Percentiles rank a stretch among this genome's conserved stretches.
Conservation (phyloP, 1,140 invertebrate genomes). For the Drosophila miranda region DNA sequence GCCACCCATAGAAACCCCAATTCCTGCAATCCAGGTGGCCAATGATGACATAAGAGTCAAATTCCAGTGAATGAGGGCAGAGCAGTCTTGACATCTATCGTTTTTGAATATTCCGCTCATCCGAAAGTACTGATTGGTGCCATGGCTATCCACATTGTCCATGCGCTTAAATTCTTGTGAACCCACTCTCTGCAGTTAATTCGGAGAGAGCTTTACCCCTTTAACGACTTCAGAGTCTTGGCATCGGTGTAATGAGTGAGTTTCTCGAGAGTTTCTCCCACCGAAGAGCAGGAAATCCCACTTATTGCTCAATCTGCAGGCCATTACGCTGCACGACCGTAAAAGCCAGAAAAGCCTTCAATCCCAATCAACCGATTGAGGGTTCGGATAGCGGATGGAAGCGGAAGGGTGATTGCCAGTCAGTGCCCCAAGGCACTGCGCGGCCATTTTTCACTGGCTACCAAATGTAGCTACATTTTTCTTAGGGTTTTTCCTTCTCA, state of each 20-base stretch:
- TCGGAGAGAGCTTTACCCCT: background rate
- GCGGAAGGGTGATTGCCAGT: background rate
- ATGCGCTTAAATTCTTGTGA: too few relatives aligned
- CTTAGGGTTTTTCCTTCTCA: slow-evolving; percentile 38
- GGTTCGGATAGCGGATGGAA: slow-evolving; percentile 6
- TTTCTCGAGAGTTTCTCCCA: slow-evolving; percentile 19
- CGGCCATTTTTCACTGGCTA: slow-evolving; percentile 37
- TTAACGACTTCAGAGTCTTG: slow-evolving; percentile 2
- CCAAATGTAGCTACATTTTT: slow-evolving; percentile 42
- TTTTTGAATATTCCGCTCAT: too few relatives aligned
- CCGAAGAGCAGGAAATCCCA: slow-evolving; percentile 20
- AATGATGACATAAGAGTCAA: too few relatives aligned
- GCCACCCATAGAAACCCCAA: too few relatives aligned
- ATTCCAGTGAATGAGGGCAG: too few relatives aligned
- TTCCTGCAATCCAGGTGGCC: too few relatives aligned
- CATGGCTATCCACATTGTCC: too few relatives aligned
- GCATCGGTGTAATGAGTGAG: slow-evolving; percentile 29
- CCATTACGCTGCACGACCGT: slow-evolving; percentile 53
- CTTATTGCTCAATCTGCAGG: slow-evolving; percentile 53
- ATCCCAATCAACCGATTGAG: slow-evolving; percentile 54
- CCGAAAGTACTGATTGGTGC: too few relatives aligned
- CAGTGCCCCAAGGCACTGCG: too few relatives aligned
- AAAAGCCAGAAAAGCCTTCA: slow-evolving; percentile 46
- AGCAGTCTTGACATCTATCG: too few relatives aligned
- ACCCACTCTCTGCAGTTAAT: background rate